Evolutionary conservation across 1,140 invertebrate species (phyloP).

Genomic region (Drosophila pachea): DNA sequence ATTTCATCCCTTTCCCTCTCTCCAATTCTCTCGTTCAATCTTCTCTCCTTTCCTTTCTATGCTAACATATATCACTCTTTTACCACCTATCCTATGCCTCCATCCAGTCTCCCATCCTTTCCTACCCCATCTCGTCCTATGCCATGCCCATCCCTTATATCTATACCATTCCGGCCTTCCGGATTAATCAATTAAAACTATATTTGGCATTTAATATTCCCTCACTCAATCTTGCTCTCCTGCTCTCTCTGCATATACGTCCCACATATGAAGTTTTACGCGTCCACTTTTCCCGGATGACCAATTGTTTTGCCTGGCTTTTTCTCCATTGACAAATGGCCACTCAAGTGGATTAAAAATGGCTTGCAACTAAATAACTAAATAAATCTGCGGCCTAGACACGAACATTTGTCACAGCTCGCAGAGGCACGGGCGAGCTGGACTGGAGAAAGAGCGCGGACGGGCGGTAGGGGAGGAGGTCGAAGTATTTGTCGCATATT

Average conservation of each 20-base stretch:
- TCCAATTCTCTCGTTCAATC: no score
- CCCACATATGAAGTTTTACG: background rate
- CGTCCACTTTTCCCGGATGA: background rate
- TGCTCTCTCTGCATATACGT: background rate
- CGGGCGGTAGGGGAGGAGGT: background rate
- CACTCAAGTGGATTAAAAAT: conserved; percentile 78
- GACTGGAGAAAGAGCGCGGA: background rate
- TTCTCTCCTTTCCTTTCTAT: background rate
- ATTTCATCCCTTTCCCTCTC: no score
- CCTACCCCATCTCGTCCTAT: background rate
- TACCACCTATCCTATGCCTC: no score
- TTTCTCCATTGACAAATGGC: conserved; percentile 64
- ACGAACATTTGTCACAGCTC: conserved; percentile 53
- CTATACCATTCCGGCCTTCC: background rate
- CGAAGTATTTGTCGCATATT: conserved; percentile 45
- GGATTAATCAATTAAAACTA: background rate
- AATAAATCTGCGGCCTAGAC: conserved; percentile 61
- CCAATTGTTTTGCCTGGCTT: conserved; percentile 12
- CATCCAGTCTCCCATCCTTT: background rate
- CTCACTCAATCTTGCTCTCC: background rate
- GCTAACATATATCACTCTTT: background rate
- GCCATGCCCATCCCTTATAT: background rate
- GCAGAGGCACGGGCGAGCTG: background rate
- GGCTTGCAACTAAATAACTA: conserved; percentile 60
- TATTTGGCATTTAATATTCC: background rate